Evolutionary conservation across 2,888 invertebrate genomes (phyloP), one percentile per base, ranked within the genome.

Genomic region (Microchrysa polita): DNA sequence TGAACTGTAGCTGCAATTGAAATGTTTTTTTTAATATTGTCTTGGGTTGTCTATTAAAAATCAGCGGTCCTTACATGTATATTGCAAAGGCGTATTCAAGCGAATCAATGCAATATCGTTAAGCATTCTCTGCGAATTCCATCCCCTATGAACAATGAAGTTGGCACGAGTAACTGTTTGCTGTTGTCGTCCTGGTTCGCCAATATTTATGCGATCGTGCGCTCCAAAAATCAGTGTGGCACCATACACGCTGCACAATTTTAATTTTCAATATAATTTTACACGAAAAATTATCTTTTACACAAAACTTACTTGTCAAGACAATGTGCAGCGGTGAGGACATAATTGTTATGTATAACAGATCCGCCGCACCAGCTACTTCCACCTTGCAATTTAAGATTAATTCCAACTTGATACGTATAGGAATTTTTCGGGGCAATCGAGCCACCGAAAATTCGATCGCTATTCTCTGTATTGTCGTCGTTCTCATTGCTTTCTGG

Each of bases 321-420:
- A 61, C 83, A 84, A 74, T 84, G 83, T 0, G 82, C 83, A 0
- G 84, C 83, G 1, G 83, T 84, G 1, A 83, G 55, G 57, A 83
- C 79, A 71, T 76, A 79, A n/a, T 76, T 73, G 2, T 74, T 74
- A 1, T 80, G 77, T 71, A 83, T 80, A n/a, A 83, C 73, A 0
- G 81, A 80, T 22, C 83, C 83, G 5, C 83, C 83, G 69, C 83
- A 84, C 73, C 74, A 76, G 59, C 59, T 67, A 4, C 65, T 42
- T 53, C 67, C 52, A 10, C 74, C 73, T 7, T 10, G 18, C 2
- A 48, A 79, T 78, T 7, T 80, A 71, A 83, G 59, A 60, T 81
- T 20, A 69, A 83, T 65, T 9, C 80, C 83, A 22, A 79, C 83
- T 69, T 82, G 80, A 71, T 81, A 81, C 1, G 84, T 82, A 74